These are phyloP conservation scores for Acridotheres tristis DNA, from an alignment of 2,797 vertebrate genomes.

Conservation along the genomic window DNA sequence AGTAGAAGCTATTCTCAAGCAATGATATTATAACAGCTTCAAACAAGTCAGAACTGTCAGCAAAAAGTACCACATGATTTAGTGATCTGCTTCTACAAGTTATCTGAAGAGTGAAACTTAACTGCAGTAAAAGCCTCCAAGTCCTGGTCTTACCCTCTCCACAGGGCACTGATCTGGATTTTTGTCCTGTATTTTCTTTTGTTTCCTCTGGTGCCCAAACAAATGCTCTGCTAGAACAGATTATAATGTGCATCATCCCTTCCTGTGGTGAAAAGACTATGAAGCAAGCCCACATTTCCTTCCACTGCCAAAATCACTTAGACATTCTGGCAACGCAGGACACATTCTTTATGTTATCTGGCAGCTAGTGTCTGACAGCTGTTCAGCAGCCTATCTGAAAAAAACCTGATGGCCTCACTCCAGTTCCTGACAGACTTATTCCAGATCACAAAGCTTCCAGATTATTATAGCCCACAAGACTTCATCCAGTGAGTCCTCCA, in stretches of 20 bases:
- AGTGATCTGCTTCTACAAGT: not conserved
- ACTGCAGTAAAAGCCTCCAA: not conserved
- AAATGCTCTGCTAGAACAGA: constrained; percentile 26
- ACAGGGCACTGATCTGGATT: not conserved
- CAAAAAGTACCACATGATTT: not conserved
- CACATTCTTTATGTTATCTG: constrained; percentile 66
- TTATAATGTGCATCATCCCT: constrained; percentile 21
- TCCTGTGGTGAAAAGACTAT: constrained; percentile 12
- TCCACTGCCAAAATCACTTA: constrained; percentile 61
- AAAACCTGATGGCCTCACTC: constrained; percentile 46
- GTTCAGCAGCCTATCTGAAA: constrained; percentile 49
- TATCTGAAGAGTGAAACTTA: not conserved
- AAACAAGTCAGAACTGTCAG: not conserved
- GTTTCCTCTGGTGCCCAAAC: not conserved
- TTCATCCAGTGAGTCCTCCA: not conserved
- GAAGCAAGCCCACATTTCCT: constrained; percentile 30
- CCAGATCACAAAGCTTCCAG: constrained; percentile 43
- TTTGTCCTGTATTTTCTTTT: not conserved
- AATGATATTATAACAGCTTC: not conserved
- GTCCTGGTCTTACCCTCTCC: not conserved
- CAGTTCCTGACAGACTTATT: constrained; percentile 49
- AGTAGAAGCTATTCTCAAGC: not conserved
- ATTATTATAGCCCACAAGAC: constrained; percentile 1
- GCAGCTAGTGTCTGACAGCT: constrained; percentile 66
- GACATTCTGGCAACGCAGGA: constrained; percentile 37